Evolutionary conservation across 2,113 vertebrate species (phyloP), one percentile per base, ranked within the genome.

Genomic region (Entelurus aequoreus): DNA sequence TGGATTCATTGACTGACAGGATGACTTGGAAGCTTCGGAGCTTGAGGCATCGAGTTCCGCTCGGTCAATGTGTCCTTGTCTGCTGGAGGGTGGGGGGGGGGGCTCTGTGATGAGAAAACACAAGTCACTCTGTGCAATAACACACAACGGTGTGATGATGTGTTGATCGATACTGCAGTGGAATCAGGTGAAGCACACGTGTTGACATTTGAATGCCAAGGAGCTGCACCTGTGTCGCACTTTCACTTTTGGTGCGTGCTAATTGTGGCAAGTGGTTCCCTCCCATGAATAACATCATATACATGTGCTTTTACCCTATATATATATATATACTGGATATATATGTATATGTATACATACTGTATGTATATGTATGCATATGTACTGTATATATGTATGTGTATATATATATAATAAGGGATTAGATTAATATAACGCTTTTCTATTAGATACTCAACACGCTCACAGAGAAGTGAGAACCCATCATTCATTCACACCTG

Each of bases 1-100:
- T 87, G 81, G 85, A 87, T 87, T 87, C 79, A 86, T 80, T 87
- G 85, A 85, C 72, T 85, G 84, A 88, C 87, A 88, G 65, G 60
- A 76, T 76, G 83, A 84, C 83, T 28, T 82, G 75, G 73, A 77
- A 74, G 75, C 78, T 80, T 81, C 75, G 67, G 66, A 66, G 60
- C 62, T 74, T 81, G 85, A 84, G 52, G 69, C 76, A 87, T 82
- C 70, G 82, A 84, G 82, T 74, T 52, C 4, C 68, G 60, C 44
- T 69, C 56, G 80, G 76, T 82, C 82, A 63, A 83, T 81, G 72
- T 82, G 86, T 87, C 87, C 85, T 87, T 86, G 82, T 55, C 54
- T 38, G 76, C 69, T 71, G 71, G 74, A 81, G 77, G 79, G 21
- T 1, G 21, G 2, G 28, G 28, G 28, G 28, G 28, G 28, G 1